These are phyloP conservation scores for Tretioscincus oriximinensis DNA, from an alignment of 2,113 vertebrate species.

Conservation along the genomic window DNA sequence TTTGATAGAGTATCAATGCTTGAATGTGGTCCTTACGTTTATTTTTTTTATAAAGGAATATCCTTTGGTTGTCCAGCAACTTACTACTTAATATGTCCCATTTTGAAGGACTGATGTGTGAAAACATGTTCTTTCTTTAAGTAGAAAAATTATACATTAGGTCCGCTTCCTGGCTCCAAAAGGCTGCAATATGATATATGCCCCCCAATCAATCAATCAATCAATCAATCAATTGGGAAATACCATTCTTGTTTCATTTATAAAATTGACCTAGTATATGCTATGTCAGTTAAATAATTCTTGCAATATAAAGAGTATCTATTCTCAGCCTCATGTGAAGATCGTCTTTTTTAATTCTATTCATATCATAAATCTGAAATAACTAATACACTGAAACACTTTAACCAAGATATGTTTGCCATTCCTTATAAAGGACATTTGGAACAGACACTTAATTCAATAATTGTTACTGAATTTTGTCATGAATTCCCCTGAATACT, in stretches of 20 bases:
- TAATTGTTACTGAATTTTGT: background rate
- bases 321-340: background rate
- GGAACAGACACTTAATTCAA: background rate
- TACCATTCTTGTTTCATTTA: background rate
- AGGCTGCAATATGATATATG: background rate
- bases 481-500: background rate
- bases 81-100: background rate
- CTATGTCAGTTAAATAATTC: background rate
- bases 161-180: background rate
- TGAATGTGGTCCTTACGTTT: no score
- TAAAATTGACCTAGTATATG: background rate
- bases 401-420: background rate
- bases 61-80: no score
- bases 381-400: background rate
- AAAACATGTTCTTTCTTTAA: background rate
- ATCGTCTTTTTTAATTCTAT: constrained; percentile 1
- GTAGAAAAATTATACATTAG: background rate
- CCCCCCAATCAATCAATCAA: background rate
- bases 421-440: background rate
- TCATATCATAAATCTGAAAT: background rate
- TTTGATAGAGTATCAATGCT: no score
- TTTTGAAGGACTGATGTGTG: background rate
- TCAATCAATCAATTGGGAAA: background rate
- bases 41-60: no score
- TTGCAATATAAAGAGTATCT: background rate